Conservation (phyloP, 2,888 invertebrate species). For the Nowickia ferox region DNA sequence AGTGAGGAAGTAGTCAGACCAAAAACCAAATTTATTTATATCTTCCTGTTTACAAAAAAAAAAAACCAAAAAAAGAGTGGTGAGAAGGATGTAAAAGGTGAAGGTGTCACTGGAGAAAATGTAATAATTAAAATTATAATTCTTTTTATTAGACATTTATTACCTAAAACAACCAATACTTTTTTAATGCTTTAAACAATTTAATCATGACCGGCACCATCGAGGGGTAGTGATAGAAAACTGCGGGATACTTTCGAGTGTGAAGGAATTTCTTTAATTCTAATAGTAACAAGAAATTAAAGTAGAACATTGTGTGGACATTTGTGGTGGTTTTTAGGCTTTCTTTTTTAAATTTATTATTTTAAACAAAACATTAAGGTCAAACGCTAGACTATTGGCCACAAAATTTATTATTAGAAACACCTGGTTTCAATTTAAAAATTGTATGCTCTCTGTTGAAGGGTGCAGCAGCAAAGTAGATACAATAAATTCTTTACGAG, state of each 20-base stretch:
- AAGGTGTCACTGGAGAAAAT: constrained; percentile 74
- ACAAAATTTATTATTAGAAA: constrained; percentile 47
- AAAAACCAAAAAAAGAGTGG: not conserved
- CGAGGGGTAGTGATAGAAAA: constrained; percentile 44
- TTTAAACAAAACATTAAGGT: constrained; percentile 68
- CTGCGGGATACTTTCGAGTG: constrained; percentile 63
- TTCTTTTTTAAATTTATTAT: constrained; percentile 64
- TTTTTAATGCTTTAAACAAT: constrained; percentile 72
- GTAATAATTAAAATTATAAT: constrained; percentile 79
- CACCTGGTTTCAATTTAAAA: constrained; percentile 58
- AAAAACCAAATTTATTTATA: constrained; percentile 72
- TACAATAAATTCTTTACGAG: not conserved
- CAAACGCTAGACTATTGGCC: constrained; percentile 39
- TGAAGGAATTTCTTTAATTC: constrained; percentile 32
- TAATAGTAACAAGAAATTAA: not conserved
- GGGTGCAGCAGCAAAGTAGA: constrained; percentile 5
- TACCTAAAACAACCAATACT: constrained; percentile 74
- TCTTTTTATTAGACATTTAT: constrained; percentile 82
- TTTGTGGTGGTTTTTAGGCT: constrained; percentile 60
- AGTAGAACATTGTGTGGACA: constrained; percentile 57
- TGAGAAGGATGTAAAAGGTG: constrained; percentile 66
- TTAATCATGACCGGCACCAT: constrained; percentile 74
- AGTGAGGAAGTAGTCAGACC: constrained; percentile 72
- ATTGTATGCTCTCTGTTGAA: constrained; percentile 9
- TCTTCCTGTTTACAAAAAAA: constrained; percentile 54